Evolutionary conservation across 2,113 vertebrate species (phyloP).

Genomic region (Tyto alba): DNA sequence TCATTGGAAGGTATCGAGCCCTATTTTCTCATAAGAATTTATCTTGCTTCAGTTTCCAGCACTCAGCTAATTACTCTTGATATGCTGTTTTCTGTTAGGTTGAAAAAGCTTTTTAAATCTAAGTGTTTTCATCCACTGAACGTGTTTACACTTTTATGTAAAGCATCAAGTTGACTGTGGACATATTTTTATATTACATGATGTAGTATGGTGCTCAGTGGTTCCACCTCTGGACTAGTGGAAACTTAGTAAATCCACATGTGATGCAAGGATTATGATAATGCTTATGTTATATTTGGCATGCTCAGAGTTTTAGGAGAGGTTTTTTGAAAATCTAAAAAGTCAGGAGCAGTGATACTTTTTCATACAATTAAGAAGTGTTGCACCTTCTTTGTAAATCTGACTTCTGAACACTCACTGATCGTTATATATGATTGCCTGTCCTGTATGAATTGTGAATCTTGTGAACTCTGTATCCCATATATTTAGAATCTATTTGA

Average conservation of each 20-base stretch:
- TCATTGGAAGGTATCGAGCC: neutral
- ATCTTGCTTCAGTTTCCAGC: neutral
- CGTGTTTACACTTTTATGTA: neutral
- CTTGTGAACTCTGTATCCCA: constrained; percentile 19
- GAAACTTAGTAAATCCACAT: neutral
- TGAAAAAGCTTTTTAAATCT: neutral
- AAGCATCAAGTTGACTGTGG: neutral
- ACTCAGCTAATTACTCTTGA: neutral
- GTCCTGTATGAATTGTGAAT: constrained; percentile 24
- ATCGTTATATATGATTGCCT: neutral
- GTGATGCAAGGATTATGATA: neutral
- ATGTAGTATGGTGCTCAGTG: neutral
- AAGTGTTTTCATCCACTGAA: neutral
- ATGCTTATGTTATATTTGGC: neutral
- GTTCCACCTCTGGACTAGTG: neutral
- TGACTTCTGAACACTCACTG: neutral
- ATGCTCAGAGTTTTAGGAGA: neutral
- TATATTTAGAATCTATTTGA: constrained; percentile 67
- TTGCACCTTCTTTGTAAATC: neutral
- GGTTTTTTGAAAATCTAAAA: neutral
- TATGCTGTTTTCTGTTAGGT: neutral
- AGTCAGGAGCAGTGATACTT: neutral
- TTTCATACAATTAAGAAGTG: neutral
- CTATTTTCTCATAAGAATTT: neutral
- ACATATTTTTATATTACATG: neutral